Base-by-base conservation (phyloP, 2,113 vertebrate genomes). In the Amblyornis subalaris region DNA sequence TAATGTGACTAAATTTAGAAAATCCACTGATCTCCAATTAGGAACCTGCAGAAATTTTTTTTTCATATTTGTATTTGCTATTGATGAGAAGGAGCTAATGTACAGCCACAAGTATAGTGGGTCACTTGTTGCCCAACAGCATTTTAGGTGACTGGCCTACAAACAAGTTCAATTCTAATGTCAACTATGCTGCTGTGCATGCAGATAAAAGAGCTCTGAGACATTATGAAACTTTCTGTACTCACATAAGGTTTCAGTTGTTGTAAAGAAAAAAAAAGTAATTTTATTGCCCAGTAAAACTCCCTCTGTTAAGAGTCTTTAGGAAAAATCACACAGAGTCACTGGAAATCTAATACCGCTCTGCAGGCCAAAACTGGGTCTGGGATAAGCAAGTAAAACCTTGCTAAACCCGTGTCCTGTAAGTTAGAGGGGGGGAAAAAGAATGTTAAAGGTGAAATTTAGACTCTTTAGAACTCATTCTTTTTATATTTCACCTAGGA, bases 201-300 rank as follows among this genome's bases (percentile, higher is more conserved):
- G 28, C 8, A 77, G 64, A 85, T 66, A 42, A 55, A 38, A 58
- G 47, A 44, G 31, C 24, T 71, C 74, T 62, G 50, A 66, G 16
- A 31, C 47, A 79, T n/a, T 76, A 51, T 13, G 22, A 88, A 93
- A 82, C 38, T 54, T 88, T 42, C 35, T 54, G 19, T 53, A 64
- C 61, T 95, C 84, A 78, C 72, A 55, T 83, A 91, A 88, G 33
- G 48, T 66, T 96, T 94, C 60, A 67, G 51, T 35, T 71, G 51
- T 60, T 77, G 44, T 44, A 74, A 74, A 79, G 31, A 44, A 55
- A 62, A 75, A 61, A 89, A 51, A 75, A 28, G 33, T 44, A 1
- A 35, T 66, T 94, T 94, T 95, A 91, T 53, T 89, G 72, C 40
- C 48, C 53, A 67, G 60, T 91, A 91, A 93, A 94, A 77, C 36